These are phyloP conservation scores for Lepilemur septentrionalis DNA, from an alignment of 2,797 vertebrate genomes.

Conservation along the genomic window DNA sequence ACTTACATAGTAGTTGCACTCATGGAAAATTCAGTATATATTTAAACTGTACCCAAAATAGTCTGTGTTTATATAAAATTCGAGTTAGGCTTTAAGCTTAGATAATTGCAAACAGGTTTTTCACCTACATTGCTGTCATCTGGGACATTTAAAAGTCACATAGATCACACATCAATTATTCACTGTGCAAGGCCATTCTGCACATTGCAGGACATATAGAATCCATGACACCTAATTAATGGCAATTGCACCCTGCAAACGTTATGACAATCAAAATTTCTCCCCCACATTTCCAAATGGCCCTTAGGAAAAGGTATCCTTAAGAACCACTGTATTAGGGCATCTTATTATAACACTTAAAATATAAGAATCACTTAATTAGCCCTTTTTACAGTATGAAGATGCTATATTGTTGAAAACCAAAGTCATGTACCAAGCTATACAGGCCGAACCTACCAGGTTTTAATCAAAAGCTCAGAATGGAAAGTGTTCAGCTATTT, in stretches of 20 bases:
- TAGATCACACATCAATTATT: neutral
- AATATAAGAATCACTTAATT: neutral
- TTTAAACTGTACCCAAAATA: slow-evolving; percentile 15
- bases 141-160: neutral
- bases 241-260: neutral
- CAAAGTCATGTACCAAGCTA: neutral
- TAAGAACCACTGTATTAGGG: neutral
- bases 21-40: slow-evolving; percentile 16
- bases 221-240: neutral
- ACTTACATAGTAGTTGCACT: neutral
- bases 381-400: neutral
- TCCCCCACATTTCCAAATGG: neutral
- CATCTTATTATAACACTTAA: neutral
- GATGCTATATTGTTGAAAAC: neutral
- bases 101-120: slow-evolving; percentile 30
- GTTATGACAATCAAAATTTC: neutral
- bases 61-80: slow-evolving; percentile 1
- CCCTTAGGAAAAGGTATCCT: neutral
- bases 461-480: slow-evolving; percentile 11
- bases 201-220: neutral
- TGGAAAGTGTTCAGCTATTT: neutral
- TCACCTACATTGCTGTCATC: neutral
- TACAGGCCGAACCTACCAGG: neutral
- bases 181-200: neutral
- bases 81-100: slow-evolving; percentile 27